These are phyloP conservation scores for Chamaea fasciata DNA, from an alignment of 2,113 vertebrate species.

Conservation along the genomic window DNA sequence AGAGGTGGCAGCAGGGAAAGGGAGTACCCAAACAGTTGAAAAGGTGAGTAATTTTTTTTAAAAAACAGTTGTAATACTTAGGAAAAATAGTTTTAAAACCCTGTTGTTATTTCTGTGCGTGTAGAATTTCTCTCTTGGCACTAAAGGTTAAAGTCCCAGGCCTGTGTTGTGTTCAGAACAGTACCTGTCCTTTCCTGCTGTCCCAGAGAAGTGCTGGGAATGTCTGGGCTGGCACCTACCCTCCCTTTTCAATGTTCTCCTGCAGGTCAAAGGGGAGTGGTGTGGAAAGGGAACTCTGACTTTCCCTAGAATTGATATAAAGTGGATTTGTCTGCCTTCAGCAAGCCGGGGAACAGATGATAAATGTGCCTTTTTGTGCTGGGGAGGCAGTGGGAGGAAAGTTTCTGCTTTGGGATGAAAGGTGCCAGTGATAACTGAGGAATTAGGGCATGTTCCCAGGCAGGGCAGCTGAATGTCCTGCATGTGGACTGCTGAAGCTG, in stretches of 20 bases:
- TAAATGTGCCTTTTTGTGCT: not conserved
- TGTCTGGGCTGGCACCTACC: not conserved
- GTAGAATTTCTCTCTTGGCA: not conserved
- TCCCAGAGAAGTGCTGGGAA: not conserved
- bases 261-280: rapidly evolving
- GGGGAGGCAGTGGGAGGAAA: not conserved
- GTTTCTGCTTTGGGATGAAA: not conserved
- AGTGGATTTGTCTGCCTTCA: not conserved
- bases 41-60: not conserved
- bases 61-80: not conserved
- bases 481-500: not conserved
- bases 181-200: not conserved
- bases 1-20: not conserved
- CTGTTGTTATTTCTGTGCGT: not conserved
- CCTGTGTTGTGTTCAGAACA: not conserved
- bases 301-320: rapidly evolving
- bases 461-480: not conserved
- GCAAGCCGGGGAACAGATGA: too few species aligned
- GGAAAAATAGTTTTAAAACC: not conserved
- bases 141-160: not conserved
- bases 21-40: not conserved
- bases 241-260: too few species aligned
- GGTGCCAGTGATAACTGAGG: not conserved
- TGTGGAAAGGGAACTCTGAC: rapidly evolving
- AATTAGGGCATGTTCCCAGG: not conserved